Conservation (phyloP, 2,888 invertebrate species). For the Melitaea athalia region DNA sequence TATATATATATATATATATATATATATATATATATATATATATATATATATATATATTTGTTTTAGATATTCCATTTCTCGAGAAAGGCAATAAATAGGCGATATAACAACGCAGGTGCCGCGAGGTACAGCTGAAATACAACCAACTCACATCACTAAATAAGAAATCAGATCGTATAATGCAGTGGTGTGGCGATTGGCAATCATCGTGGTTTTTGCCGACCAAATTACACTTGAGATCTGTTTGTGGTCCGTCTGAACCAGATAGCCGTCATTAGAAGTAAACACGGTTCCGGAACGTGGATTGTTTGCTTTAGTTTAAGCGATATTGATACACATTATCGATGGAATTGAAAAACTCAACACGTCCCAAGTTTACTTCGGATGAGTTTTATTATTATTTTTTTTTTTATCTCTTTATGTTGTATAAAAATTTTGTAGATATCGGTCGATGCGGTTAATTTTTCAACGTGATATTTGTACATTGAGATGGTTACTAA, state of each 20-base stretch:
- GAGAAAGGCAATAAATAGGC: no score
- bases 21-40: no score
- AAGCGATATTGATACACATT: conserved; percentile 26
- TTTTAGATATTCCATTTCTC: no score
- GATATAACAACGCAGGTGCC: no score
- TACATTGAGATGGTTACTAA: no score
- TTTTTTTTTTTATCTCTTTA: neutral
- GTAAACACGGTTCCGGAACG: conserved; percentile 40
- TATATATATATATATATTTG: no score
- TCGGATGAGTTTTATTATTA: neutral
- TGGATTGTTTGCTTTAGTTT: conserved; percentile 43
- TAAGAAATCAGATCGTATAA: conserved; percentile 35
- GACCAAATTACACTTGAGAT: conserved; percentile 61
- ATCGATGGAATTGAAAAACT: conserved; percentile 7
- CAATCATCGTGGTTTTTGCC: conserved; percentile 67
- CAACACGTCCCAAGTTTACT: neutral
- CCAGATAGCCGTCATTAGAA: conserved; percentile 47
- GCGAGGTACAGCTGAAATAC: neutral
- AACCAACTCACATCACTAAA: conserved; percentile 29
- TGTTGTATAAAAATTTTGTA: no score
- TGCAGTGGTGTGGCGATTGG: conserved; percentile 42
- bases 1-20: no score
- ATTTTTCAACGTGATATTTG: no score
- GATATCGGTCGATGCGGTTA: no score
- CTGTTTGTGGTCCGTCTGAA: conserved; percentile 61